A percentile compares a stretch with the other conserved stretches of the same genome.
These are phyloP conservation scores for Iselma pallidipennis DNA, from an alignment of 2,888 invertebrate genomes.

Conservation along the genomic window DNA sequence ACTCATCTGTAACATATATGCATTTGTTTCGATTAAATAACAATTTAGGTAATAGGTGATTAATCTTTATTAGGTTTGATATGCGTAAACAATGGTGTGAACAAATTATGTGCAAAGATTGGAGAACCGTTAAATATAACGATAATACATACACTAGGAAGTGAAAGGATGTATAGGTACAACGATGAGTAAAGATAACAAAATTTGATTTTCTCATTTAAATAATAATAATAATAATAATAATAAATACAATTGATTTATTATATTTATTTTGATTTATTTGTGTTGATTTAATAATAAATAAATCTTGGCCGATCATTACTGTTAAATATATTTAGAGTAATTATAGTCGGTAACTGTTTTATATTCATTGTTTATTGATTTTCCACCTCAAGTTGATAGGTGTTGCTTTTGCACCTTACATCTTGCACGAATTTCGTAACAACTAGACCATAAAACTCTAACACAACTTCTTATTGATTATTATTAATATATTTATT, in stretches of 20 bases:
- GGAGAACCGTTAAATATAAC: not conserved
- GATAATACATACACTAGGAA: not conserved
- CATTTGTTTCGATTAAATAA: conserved; percentile 5
- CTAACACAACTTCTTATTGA: conserved; percentile 7
- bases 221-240: not conserved
- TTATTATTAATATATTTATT: conserved; percentile 13
- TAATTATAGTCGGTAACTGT: conserved; percentile 14
- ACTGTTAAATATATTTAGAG: conserved; percentile 7
- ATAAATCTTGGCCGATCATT: conserved; percentile 20
- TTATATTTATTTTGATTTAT: too few relatives aligned
- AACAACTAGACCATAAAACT: conserved; percentile 32
- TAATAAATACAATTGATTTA: too few relatives aligned
- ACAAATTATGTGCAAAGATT: not conserved
- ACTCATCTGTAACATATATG: conserved; percentile 52
- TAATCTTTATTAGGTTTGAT: not conserved
- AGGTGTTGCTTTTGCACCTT: conserved; percentile 23
- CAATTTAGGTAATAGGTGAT: not conserved
- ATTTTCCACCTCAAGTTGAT: conserved; percentile 21
- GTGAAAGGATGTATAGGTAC: conserved; percentile 2
- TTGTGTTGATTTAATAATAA: not conserved
- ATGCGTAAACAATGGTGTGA: conserved; percentile 11
- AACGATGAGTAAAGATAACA: not conserved
- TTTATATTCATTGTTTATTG: conserved; percentile 33
- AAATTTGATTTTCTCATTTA: not conserved
- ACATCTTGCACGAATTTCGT: conserved; percentile 33